Evolutionary conservation across 2,113 vertebrate genomes (phyloP), one percentile per base, ranked within the genome.

Genomic region (Penelope pileata): DNA sequence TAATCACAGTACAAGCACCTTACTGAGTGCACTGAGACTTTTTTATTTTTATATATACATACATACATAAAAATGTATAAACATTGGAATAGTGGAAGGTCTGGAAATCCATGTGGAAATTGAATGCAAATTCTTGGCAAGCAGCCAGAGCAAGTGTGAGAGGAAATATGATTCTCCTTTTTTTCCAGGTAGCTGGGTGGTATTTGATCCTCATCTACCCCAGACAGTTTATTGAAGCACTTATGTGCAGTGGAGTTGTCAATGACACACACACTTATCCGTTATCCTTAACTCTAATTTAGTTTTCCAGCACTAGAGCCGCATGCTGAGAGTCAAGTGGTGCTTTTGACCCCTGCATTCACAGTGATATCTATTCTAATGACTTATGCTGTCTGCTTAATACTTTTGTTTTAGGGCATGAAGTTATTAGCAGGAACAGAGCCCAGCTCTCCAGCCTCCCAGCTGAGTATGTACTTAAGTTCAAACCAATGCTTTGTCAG

Each of bases 191-290:
- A 88, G 16, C 59, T 53, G 18, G 2, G 78, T 48, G 69, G 53
- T 29, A 40, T 77, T 91, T 89, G 60, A 58, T 91, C 36, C 22
- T 83, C 47, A 10, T 93, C 76, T 75, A 73, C 94, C 81, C 80
- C 88, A 87, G 60, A 54, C 67, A 63, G 73, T 84, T 84, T n/a
- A 93, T 63, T n/a, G n/a, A 58, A 70, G 59, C 59, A 54, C 83
- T 93, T 93, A 63, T 8, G 36, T 83, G n/a, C 18, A 48, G 40
- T 48, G 88, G 70, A 86, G 42, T 91, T 96, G 80, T 93, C 54
- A 88, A 80, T 90, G 97, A 83, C 70, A 8, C 70, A 9, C 76
- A 54, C 68, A 62, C 94, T 96, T 96, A 45, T 36, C n/a, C 4
- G 5, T 95, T 74, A 67, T 91, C 47, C 90, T 95, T 85, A 84